These are phyloP conservation scores for Axea sp. DNA, from an alignment of 2,888 invertebrate genomes.

Conservation along the genomic window DNA sequence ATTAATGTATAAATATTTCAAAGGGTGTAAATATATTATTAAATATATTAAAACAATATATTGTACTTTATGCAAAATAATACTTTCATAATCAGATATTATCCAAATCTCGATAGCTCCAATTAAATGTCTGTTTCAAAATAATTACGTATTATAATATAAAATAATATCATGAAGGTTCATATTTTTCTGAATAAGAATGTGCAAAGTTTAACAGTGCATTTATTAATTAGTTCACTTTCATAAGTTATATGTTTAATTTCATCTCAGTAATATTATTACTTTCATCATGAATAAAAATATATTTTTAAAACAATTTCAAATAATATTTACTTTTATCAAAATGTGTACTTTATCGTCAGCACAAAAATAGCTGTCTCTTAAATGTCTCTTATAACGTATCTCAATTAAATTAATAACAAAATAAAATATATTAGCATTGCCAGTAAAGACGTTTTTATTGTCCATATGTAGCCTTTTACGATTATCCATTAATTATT, in stretches of 20 bases:
- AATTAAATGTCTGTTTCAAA: neutral
- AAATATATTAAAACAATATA: no score
- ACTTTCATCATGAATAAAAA: constrained; percentile 19
- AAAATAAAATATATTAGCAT: no score
- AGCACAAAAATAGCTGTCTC: constrained; percentile 27
- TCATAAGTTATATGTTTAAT: constrained; percentile 19
- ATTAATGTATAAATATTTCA: no score
- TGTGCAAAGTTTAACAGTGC: constrained; percentile 48
- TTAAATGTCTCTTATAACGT: neutral
- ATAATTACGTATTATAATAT: no score
- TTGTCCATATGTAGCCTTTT: constrained; percentile 17
- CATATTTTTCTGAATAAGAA: constrained; percentile 5
- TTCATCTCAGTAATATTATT: no score
- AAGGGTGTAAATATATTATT: no score
- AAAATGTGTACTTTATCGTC: constrained; percentile 46
- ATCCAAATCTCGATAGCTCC: neutral
- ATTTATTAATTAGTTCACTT: constrained; percentile 21
- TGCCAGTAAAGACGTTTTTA: constrained; percentile 8
- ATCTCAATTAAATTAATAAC: neutral
- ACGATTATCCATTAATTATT: constrained; percentile 49
- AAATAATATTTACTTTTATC: neutral
- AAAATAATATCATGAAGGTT: no score
- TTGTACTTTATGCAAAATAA: no score
- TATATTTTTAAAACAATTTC: neutral
- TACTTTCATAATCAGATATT: no score